Base-by-base conservation (phyloP, 2,888 invertebrate species). In the Acleris emargana region DNA sequence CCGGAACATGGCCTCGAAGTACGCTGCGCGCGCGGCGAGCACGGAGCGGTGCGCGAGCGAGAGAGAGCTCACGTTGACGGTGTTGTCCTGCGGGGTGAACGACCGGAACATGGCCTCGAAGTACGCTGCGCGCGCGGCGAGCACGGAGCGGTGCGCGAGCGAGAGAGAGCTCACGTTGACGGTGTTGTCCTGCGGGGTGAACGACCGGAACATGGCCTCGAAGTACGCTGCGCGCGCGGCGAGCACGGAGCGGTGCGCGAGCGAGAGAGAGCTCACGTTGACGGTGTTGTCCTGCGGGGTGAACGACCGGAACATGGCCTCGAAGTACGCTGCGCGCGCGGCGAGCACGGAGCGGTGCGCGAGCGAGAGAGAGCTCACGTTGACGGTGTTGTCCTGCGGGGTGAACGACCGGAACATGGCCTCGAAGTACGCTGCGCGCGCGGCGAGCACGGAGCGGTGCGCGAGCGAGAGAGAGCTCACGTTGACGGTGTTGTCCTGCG, bases 91-190 rank as follows among this genome's bases (percentile, higher is more conserved):
- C 0, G 99, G 99, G 95, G 97, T 97, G 88, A 98, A 98, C 3
- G 98, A 98, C 47, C 99, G 93, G 87, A 99, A 99, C 97, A 99
- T 97, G 58, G 97, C 98, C 84, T 99, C 98, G 89, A 99, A 99
- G 88, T 98, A 99, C 5, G 96, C 95, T 74, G 98, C 97, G 52
- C 99, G 93, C 2, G 98, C 98, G 5, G 98, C 98, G 67, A 99
- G 93, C 69, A 99, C 95, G 9, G 97, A 96, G 89, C 98, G 97
- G 88, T 99, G 99, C 5, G 97, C 97, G 22, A 17, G n/a, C 5
- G n/a, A n/a, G 45, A 25, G 5, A 49, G 11, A 6, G 84, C 94
- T 93, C 84, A 98, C 98, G 81, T 97, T 96, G 18, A 98, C 98
- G 52, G 94, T 95, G 80, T 97, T 97, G 86, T 97, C 96, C 62